Evolutionary conservation across 2,888 invertebrate genomes (phyloP).

Genomic region (Cantharis lateralis): DNA sequence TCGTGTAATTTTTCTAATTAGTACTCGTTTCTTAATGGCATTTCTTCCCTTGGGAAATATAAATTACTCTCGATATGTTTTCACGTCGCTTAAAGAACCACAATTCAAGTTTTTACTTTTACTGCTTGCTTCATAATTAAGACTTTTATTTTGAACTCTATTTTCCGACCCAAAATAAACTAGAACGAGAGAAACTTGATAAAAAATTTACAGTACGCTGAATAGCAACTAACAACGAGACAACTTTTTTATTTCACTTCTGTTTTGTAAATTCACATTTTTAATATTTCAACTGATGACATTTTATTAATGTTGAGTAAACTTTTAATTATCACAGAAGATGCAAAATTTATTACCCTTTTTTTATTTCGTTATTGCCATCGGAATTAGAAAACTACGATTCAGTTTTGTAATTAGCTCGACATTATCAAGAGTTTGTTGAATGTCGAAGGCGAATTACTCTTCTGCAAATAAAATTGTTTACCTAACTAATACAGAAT

Average conservation of each 20-base stretch:
- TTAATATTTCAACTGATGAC: background rate
- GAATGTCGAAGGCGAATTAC: background rate
- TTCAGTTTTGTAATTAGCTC: background rate
- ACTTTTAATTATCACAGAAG: conserved; percentile 8
- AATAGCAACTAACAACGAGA: background rate
- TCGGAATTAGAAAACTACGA: background rate
- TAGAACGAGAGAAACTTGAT: background rate
- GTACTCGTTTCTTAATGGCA: background rate
- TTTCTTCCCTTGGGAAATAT: background rate
- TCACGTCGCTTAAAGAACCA: background rate
- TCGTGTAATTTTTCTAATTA: background rate
- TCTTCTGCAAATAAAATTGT: background rate
- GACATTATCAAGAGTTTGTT: too few relatives aligned
- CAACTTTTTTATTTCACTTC: background rate
- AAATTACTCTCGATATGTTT: background rate
- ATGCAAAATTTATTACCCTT: background rate
- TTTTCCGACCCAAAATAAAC: background rate
- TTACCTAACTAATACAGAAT: background rate
- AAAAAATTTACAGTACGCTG: background rate
- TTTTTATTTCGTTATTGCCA: background rate
- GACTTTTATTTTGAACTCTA: background rate
- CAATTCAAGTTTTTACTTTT: background rate
- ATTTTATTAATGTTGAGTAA: conserved; percentile 4
- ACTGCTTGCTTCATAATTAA: background rate
- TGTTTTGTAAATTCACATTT: background rate